phyloP scores from a whole-genome alignment of 2,797 vertebrate genomes.

The Steatocranus sp. region DNA sequence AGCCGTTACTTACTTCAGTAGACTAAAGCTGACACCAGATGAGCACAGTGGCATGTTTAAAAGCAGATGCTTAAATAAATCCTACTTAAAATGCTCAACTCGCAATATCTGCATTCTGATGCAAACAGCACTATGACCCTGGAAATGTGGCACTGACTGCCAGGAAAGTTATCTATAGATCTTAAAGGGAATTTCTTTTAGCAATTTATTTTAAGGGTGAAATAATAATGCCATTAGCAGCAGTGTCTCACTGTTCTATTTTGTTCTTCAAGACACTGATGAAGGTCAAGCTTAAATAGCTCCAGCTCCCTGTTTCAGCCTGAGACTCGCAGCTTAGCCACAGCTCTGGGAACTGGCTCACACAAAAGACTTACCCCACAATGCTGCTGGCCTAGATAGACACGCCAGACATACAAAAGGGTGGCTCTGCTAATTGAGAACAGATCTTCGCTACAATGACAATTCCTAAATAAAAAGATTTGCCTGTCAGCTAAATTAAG shows the following conservation, averaged over 20 bases:
- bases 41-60: conserved; percentile 17
- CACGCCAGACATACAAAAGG: conserved; percentile 47
- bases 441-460: conserved; percentile 26
- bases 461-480: conserved; percentile 29
- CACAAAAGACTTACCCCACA: conserved; percentile 64
- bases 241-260: conserved; percentile 26
- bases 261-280: conserved; percentile 53
- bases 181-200: conserved; percentile 27
- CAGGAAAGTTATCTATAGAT: background rate
- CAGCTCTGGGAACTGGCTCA: conserved; percentile 48
- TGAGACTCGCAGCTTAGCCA: conserved; percentile 46
- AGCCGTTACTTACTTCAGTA: conserved; percentile 1
- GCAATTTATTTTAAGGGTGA: conserved; percentile 45
- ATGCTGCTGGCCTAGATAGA: conserved; percentile 60
- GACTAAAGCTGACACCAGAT: conserved; percentile 21
- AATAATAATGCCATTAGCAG: conserved; percentile 51
- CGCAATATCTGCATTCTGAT: background rate
- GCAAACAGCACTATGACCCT: background rate
- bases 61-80: conserved; percentile 32
- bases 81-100: conserved; percentile 7
- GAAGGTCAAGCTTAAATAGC: conserved; percentile 70
- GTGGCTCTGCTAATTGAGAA: conserved; percentile 48
- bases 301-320: conserved; percentile 39
- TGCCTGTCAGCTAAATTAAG: conserved; percentile 10
- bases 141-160: background rate